Base-by-base conservation (phyloP, 2,797 vertebrate species). In the Leptodactylus fallax region DNA sequence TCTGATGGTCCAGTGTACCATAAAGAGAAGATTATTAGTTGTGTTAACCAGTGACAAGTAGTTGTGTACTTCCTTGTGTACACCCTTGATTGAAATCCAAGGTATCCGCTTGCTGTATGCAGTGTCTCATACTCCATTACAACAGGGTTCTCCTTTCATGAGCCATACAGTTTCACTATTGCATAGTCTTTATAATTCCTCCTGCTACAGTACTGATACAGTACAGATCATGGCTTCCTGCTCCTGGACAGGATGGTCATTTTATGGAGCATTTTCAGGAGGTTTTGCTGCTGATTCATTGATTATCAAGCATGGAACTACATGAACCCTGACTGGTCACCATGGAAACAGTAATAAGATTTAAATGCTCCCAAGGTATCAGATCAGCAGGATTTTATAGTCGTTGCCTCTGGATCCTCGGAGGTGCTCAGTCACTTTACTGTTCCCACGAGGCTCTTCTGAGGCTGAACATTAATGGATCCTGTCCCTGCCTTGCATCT, bases 291-390 rank as follows among this genome's bases (percentile, higher is more conserved):
- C 71, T 74, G 45, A 49, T n/a, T 74, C 45, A 74, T 49, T 21
- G 19, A 74, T 49, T 49, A 74, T 49, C 36, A 53, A 14, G 21
- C 47, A 51, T 81, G 7, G 51, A 51, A 61, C 13, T 19, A 7
- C 36, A 81, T 45, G 80, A 67, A 51, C 61, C 80, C 80, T 21
- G 51, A 36, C 17, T 7, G 21, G 16, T 83, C 49, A 14, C 81
- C 51, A 83, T 83, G 81, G 81, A 56, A 83, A 83, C 81, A 71
- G 63, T 56, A 36, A 71, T 55, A 71, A 8, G 23, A 71, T 71
- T 36, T 27, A 63, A 27, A 69, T 4, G 19, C n/a, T 16, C 51
- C 25, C 9, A 21, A 56, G 23, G 27, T 25, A 67, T 55, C 10
- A 21, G 9, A 69, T 45, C 79, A 71, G 81, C 14, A 19, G 51